phyloP scores from a whole-genome alignment of 2,888 invertebrate species.

The Dione juno region DNA sequence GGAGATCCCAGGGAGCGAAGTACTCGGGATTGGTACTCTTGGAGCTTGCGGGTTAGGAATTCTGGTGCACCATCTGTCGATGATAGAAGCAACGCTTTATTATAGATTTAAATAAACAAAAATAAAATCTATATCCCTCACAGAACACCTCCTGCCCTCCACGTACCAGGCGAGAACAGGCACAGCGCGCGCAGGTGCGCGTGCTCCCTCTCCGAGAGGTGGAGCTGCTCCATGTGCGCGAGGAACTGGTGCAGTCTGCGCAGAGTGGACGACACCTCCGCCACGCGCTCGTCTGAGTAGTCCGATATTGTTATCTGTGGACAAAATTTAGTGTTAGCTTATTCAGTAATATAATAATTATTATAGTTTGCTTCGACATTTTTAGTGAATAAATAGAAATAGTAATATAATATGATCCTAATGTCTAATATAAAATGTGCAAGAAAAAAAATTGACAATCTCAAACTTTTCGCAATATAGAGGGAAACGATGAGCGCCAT shows the following conservation, averaged over 20 bases:
- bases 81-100: too few species aligned
- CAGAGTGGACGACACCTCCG: slow-evolving; percentile 90
- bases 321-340: not conserved
- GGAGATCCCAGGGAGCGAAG: slow-evolving; percentile 73
- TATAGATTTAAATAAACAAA: too few species aligned
- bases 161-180: slow-evolving; percentile 90
- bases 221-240: slow-evolving; percentile 87
- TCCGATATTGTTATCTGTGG: slow-evolving; percentile 84
- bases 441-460: too few species aligned
- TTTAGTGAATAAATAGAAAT: too few species aligned
- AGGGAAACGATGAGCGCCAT: too few species aligned
- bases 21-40: slow-evolving; percentile 77
- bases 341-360: too few species aligned
- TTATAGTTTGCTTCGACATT: too few species aligned
- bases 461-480: too few species aligned
- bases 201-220: slow-evolving; percentile 92
- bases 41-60: slow-evolving; percentile 73
- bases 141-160: not conserved
- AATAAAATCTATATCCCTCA: too few species aligned
- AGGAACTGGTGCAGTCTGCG: slow-evolving; percentile 93
- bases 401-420: too few species aligned
- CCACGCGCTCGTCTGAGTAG: slow-evolving; percentile 89
- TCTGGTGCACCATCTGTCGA: slow-evolving; percentile 78
- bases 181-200: slow-evolving; percentile 93
- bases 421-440: too few species aligned